Evolutionary conservation across 53 echinoderm and acorn worm species (phyloP).

Genomic region (Echinarachnius parma): DNA sequence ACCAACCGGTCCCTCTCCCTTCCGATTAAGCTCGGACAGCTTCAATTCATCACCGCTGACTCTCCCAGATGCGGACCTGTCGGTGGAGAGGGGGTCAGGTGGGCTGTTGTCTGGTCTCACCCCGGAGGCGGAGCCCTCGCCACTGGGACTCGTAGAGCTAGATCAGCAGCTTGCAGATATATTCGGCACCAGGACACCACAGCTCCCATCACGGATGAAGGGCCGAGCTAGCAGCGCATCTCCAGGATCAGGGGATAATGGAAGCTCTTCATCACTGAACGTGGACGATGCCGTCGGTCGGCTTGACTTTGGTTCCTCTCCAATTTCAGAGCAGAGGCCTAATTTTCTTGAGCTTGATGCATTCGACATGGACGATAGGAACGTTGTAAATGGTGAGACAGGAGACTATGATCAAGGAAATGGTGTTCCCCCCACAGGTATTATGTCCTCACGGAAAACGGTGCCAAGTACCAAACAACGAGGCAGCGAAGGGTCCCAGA

Average conservation of each 20-base stretch:
- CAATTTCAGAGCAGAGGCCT: background rate
- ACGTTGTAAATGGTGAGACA: background rate
- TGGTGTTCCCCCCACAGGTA: background rate
- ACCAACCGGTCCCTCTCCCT: background rate
- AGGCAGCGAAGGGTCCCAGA: slow-evolving; percentile 75
- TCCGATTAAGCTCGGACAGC: background rate
- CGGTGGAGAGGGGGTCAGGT: background rate
- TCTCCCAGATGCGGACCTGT: background rate
- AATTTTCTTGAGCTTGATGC: background rate
- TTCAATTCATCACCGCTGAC: background rate
- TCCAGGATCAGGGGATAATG: background rate
- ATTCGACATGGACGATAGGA: background rate
- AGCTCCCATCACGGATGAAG: slow-evolving; percentile 51
- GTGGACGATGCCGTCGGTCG: background rate
- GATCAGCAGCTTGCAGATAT: slow-evolving; percentile 67
- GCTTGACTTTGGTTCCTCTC: background rate
- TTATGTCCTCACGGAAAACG: background rate
- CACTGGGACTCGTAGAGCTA: slow-evolving; percentile 19
- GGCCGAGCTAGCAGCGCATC: slow-evolving; percentile 21
- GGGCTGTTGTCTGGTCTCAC: background rate
- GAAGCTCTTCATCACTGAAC: background rate
- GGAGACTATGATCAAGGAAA: too few species aligned
- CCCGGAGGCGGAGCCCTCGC: background rate
- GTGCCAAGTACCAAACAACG: slow-evolving; percentile 4
- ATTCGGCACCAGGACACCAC: slow-evolving; percentile 70